Conservation (phyloP, 2,113 vertebrate species). For the Orthonyx spaldingii region DNA sequence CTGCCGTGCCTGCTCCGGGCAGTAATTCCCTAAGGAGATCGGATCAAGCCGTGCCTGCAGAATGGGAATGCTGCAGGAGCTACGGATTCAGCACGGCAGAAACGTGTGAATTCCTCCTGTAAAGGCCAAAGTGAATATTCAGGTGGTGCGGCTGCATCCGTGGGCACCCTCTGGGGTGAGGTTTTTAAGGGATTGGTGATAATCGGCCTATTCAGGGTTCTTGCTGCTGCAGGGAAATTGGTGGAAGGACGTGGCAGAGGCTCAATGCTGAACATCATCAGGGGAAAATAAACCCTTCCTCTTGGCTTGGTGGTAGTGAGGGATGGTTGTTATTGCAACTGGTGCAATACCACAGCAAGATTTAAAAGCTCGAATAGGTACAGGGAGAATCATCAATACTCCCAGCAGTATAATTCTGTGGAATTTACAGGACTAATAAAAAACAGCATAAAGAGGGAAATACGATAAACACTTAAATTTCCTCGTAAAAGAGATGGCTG, state of each 20-base stretch:
- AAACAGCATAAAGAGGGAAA: background rate
- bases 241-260: background rate
- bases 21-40: background rate
- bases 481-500: background rate
- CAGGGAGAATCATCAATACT: background rate
- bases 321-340: background rate
- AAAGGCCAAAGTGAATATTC: background rate
- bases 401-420: background rate
- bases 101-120: background rate
- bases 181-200: background rate
- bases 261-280: background rate
- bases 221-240: background rate
- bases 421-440: background rate
- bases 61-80: background rate
- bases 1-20: background rate
- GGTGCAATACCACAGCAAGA: background rate
- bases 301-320: background rate
- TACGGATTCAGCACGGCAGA: rapidly evolving
- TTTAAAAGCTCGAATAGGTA: background rate
- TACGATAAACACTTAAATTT: background rate
- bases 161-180: background rate
- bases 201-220: background rate
- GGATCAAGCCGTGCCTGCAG: background rate
- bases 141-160: background rate
- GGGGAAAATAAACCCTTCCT: background rate